Evolutionary conservation across 2,797 vertebrate genomes (phyloP).

Genomic region (Clarias laeviceps): DNA sequence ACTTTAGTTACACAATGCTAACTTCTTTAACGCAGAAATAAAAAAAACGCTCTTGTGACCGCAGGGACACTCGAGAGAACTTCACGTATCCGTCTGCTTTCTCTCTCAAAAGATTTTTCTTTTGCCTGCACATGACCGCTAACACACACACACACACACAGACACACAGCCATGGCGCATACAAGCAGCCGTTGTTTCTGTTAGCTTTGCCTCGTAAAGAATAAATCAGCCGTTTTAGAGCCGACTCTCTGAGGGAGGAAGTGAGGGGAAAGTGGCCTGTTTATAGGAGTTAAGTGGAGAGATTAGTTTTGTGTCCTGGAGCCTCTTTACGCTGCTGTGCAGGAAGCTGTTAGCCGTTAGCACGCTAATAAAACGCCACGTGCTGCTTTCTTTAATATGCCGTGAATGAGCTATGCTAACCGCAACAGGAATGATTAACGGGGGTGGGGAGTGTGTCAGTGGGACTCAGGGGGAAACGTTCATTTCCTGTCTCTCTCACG

Average conservation of each 20-base stretch:
- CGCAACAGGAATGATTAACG: conserved; percentile 77
- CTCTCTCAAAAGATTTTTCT: neutral
- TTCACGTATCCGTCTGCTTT: neutral
- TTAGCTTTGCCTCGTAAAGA: conserved; percentile 67
- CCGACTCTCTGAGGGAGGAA: neutral
- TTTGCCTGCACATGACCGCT: neutral
- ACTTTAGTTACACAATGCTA: neutral
- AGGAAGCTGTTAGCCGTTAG: conserved; percentile 70
- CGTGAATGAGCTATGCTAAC: conserved; percentile 75
- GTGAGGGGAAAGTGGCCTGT: conserved; percentile 59
- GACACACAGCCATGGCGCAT: conserved; percentile 28
- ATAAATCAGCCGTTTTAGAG: conserved; percentile 74
- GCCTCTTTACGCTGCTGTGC: conserved; percentile 68
- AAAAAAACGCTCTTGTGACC: neutral
- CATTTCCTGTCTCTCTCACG: neutral
- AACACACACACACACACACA: conserved; percentile 46
- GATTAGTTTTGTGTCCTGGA: conserved; percentile 68
- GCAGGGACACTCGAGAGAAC: neutral
- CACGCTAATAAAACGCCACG: conserved; percentile 77
- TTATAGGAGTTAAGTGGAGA: conserved; percentile 76
- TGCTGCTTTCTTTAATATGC: conserved; percentile 75
- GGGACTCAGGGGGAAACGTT: conserved; percentile 69
- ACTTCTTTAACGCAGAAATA: neutral
- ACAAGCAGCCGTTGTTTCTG: conserved; percentile 62
- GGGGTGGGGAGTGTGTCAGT: conserved; percentile 64